Percentiles rank a stretch among this genome's conserved stretches.
These are phyloP conservation scores for Chaetorhynchus papuensis DNA, from an alignment of 2,113 vertebrate species.

Conservation along the genomic window DNA sequence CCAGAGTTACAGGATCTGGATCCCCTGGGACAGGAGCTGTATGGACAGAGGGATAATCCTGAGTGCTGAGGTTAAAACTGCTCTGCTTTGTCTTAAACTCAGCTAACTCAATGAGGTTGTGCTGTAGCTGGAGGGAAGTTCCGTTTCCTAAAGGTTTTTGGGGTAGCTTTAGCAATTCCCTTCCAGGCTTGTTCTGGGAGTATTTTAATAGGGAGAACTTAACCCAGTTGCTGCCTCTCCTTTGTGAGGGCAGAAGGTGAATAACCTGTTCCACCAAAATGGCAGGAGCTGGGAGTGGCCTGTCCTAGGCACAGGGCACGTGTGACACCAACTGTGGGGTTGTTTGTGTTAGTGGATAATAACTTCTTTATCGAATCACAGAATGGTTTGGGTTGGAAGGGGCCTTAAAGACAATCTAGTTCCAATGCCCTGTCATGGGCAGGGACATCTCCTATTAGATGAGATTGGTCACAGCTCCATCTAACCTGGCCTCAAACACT, in stretches of 20 bases:
- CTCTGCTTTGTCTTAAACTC: background rate
- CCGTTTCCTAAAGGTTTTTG: background rate
- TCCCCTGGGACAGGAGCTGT: background rate
- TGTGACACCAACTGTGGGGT: background rate
- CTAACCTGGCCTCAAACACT: fast-evolving
- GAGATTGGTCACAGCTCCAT: background rate
- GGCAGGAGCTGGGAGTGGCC: background rate
- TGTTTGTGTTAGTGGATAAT: background rate
- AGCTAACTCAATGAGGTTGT: background rate
- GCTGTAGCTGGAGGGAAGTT: background rate
- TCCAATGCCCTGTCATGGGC: background rate
- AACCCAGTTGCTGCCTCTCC: background rate
- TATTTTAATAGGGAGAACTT: background rate
- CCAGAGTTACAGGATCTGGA: background rate
- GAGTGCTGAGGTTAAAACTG: background rate
- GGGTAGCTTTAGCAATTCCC: background rate
- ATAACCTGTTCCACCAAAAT: background rate
- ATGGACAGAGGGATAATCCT: background rate
- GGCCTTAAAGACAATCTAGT: background rate
- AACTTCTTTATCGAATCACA: background rate
- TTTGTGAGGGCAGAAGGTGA: background rate
- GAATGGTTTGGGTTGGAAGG: background rate
- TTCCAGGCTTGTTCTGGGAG: background rate
- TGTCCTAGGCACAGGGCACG: background rate
- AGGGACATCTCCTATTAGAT: background rate